Base-by-base conservation (phyloP, 2,888 invertebrate species). In the Digitonthophagus gazella region DNA sequence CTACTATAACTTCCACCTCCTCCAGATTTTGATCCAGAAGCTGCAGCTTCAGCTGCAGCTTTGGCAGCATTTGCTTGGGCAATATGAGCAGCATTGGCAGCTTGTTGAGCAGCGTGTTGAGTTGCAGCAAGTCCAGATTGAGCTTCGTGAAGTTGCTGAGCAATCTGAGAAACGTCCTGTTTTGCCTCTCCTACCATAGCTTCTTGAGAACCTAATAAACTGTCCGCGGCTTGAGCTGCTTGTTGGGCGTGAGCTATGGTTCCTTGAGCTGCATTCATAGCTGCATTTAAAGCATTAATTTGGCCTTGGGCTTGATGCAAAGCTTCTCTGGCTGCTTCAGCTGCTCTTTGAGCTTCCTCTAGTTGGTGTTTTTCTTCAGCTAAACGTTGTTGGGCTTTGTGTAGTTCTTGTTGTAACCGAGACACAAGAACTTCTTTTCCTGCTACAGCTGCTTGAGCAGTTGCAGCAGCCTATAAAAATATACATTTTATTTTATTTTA, bases 141-240 rank as follows among this genome's bases (percentile, higher is more conserved):
- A 54, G 91, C 90, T 1, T 88, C 87, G 69, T 87, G 86, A 15
- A 92, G 83, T 75, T 92, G 91, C 20, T 90, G 89, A 69, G 88
- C 88, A 14, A 90, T 83, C 2, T 89, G 85, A 71, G 89, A 87
- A n/a, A 90, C 82, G 54, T 91, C 82, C 73, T 90, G 89, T 71
- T 90, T 86, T 0, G 92, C 91, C 6, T 90, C 88, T 5, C 91
- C 90, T 0, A 92, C 89, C 92, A 92, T 92, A 56, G 90, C 88
- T 22, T 91, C 91, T 76, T 92, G 92, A 0, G 91, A 91, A 0
- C 91, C 92, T 4, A 91, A 81, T 79, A 92, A 92, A 57, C 91
- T 90, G 0, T 90, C 88, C 0, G 92, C 90, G 76, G 91, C 91
- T 0, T 88, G 87, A 0, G 92, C 88, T 0, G 92, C 89, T 74